phyloP scores from a whole-genome alignment of 2,797 vertebrate genomes.

The Toxotes lorentzi region DNA sequence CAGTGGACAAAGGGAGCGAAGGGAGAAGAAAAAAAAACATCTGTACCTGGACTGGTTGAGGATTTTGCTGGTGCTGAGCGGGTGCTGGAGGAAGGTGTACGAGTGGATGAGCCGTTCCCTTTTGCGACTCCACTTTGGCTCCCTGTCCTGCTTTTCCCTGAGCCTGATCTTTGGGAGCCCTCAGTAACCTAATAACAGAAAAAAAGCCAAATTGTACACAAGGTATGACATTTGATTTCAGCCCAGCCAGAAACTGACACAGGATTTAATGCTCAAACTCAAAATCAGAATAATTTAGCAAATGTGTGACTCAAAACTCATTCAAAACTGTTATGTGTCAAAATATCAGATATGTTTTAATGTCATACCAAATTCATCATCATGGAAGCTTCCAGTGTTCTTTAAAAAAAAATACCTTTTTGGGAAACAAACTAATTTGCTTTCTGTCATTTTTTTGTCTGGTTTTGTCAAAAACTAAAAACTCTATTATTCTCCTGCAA shows the following conservation, averaged over 20 bases:
- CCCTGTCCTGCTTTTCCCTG: conserved; percentile 77
- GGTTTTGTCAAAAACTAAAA: too few relatives aligned
- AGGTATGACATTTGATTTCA: not conserved
- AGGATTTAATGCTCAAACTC: not conserved
- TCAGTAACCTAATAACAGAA: conserved; percentile 64
- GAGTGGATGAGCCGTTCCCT: conserved; percentile 62
- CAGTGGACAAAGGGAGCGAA: not conserved
- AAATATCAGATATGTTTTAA: too few relatives aligned
- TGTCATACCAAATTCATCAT: too few relatives aligned
- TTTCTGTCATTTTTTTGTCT: too few relatives aligned
- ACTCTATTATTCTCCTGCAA: not conserved
- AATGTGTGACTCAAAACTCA: not conserved
- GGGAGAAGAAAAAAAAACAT: not conserved
- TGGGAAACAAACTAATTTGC: too few relatives aligned
- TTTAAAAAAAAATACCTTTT: too few relatives aligned
- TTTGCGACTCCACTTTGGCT: conserved; percentile 62
- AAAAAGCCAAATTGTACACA: not conserved
- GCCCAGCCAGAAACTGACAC: not conserved
- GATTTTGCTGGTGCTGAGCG: conserved; percentile 70
- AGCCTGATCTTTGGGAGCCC: conserved; percentile 54
- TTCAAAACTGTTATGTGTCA: too few relatives aligned
- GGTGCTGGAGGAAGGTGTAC: conserved; percentile 57
- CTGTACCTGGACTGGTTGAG: conserved; percentile 60
- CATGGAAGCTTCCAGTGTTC: too few relatives aligned
- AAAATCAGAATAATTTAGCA: not conserved